These are phyloP conservation scores for Hypotaenidia philippensis DNA, from an alignment of 2,797 vertebrate species.

Conservation along the genomic window DNA sequence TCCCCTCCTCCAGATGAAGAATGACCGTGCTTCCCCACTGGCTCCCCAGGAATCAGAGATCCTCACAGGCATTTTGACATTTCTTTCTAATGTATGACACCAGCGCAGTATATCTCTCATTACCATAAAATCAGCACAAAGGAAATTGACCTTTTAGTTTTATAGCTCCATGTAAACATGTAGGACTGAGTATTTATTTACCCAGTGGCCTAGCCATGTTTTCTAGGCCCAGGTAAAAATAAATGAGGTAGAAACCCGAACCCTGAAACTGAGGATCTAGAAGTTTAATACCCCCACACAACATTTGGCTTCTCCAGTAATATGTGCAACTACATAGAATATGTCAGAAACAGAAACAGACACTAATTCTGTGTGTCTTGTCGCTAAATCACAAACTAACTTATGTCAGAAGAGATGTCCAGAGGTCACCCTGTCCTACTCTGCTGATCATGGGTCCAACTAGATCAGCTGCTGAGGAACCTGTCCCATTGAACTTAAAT, in stretches of 20 bases:
- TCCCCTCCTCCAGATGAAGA: not conserved
- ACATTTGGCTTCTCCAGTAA: not conserved
- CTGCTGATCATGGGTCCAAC: not conserved
- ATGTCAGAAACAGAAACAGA: not conserved
- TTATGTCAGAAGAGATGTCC: not conserved
- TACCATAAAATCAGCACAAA: not conserved
- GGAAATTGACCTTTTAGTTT: not conserved
- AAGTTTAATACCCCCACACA: not conserved
- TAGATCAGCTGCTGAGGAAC: not conserved
- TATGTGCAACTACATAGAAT: rapidly evolving
- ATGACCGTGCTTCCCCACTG: not conserved
- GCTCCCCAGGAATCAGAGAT: not conserved
- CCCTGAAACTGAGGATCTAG: not conserved
- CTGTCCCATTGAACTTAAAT: not conserved
- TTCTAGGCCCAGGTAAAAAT: not conserved
- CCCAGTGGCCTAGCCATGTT: not conserved
- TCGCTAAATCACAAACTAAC: not conserved
- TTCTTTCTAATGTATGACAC: not conserved
- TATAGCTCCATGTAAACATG: not conserved
- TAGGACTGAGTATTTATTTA: not conserved
- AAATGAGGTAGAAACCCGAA: not conserved
- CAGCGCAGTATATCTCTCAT: not conserved
- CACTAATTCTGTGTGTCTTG: not conserved
- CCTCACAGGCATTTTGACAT: not conserved
- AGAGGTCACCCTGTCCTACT: not conserved